Base-by-base conservation (phyloP, 2,888 invertebrate genomes). In the Leptopilina myrica region DNA sequence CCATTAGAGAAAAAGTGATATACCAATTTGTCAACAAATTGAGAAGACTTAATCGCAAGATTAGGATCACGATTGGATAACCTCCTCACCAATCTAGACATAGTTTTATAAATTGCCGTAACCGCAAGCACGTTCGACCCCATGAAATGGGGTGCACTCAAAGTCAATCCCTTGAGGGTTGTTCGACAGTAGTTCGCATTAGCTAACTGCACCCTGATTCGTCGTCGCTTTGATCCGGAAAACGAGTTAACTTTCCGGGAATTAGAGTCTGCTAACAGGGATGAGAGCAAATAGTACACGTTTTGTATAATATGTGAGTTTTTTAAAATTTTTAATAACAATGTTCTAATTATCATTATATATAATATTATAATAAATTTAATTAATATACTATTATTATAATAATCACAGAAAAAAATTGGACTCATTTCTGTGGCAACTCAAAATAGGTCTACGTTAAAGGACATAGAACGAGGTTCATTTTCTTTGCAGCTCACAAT, bases 201-300 rank as follows among this genome's bases (percentile, higher is more conserved):
- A 90, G 88, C 88, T 90, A 90, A 90, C 90, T 87, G 87, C 86
- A 87, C 86, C 86, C 90, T 90, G 89, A 90, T 90, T 90, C 90
- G 89, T 86, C 85, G 84, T 80, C 86, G 84, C 86, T 89, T 88
- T 85, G 88, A 90, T 89, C 86, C 86, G 85, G 86, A 86, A 88
- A 88, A 87, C 85, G 86, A 85, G 84, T 83, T 84, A 87, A 87
- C 85, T 88, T 86, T 84, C 82, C 81, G 83, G 83, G 84, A 85
- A 87, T 88, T 87, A 85, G 84, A 78, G 77, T 4, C 79, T 79
- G 81, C 80, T 81, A 84, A 81, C 79, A 56, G 73, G 5, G 33
- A 33, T 33, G 33, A 33, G 33, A 33, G 33, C 33, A 33, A 33
- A 33, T 33, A 33, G 5, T 33, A 33, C 33, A 33, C 4, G 33